A percentile compares a stretch with the other conserved stretches of the same genome.
Conservation (phyloP, 2,797 vertebrate genomes). For the Sebastiscus tertius region DNA sequence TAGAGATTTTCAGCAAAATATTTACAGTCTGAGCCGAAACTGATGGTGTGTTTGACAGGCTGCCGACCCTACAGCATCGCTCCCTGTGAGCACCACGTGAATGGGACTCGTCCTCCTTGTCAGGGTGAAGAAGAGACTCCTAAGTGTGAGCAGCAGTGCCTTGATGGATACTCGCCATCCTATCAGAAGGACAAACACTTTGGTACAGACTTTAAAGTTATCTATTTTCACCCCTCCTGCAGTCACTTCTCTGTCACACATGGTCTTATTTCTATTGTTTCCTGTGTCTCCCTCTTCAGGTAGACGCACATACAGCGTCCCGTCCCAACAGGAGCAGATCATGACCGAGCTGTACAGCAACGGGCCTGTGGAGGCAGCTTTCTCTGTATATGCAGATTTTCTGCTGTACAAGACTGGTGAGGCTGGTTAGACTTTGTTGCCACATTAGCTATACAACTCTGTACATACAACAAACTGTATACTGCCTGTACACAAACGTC, state of each 20-base stretch:
- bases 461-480: background rate
- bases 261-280: background rate
- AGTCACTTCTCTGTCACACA: background rate
- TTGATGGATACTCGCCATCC: conserved; percentile 83
- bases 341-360: conserved; percentile 93
- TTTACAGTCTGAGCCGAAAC: background rate
- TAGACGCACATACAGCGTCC: conserved; percentile 81
- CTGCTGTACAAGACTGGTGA: conserved; percentile 90
- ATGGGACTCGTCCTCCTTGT: conserved; percentile 89
- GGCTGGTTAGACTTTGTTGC: conserved; percentile 1
- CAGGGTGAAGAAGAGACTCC: conserved; percentile 87
- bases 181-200: conserved; percentile 91
- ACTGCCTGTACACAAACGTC: background rate
- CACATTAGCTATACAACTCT: background rate
- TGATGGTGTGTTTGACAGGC: conserved; percentile 73
- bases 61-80: conserved; percentile 92
- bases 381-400: conserved; percentile 90
- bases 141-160: conserved; percentile 82
- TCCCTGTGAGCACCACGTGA: conserved; percentile 93
- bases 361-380: conserved; percentile 92
- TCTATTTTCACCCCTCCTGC: accelerated
- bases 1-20: background rate
- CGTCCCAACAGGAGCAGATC: conserved; percentile 85
- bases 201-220: conserved; percentile 71
- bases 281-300: conserved; percentile 73